Evolutionary conservation across 2,797 vertebrate species (phyloP), one percentile per base, ranked within the genome.

Genomic region (Tolypeutes matacus): DNA sequence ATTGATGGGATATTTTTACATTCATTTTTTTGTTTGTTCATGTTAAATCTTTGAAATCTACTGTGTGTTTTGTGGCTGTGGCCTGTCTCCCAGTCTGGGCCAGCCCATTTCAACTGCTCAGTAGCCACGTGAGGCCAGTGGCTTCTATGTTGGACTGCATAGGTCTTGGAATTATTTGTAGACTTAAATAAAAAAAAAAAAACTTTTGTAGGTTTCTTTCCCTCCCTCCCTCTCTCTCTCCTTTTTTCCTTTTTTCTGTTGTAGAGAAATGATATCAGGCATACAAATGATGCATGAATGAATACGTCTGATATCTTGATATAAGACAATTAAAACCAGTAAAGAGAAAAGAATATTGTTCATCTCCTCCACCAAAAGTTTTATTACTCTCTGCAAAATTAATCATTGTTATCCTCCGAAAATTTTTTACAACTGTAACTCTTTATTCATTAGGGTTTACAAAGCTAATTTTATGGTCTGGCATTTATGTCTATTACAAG

Each of bases 51-150:
- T 51, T 73, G 80, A n/a, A n/a, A 9, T 21, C 14, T 14, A 5
- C 42, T 1, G 23, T 75, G 39, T 42, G 2, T 8, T 39, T 78
- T 3, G 1, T 9, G 11, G 31, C 31, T 18, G 12, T 3, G 3
- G 31, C n/a, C 11, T 11, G 4, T 18, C 5, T 13, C 20, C 11
- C 20, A 2, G 0, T 42, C 7, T 12, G 62, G 36, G 3, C 75
- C 0, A 1, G n/a, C 62, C 62, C 84, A 1, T 25, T 29, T 9
- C 5, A 0, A 25, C 36, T 2, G 18, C 53, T 46, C 34, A 0
- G 5, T 4, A 2, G 73, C 53, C 34, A 12, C 12, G 0, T 1
- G 27, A 27, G 64, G 23, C 39, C 1, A 0, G 27, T 14, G 17
- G 34, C 34, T 0, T 4, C 58, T 14, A 17, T 11, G 1, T 1